phyloP scores from a whole-genome alignment of 1,140 invertebrate species.

The Copidosoma floridanum region DNA sequence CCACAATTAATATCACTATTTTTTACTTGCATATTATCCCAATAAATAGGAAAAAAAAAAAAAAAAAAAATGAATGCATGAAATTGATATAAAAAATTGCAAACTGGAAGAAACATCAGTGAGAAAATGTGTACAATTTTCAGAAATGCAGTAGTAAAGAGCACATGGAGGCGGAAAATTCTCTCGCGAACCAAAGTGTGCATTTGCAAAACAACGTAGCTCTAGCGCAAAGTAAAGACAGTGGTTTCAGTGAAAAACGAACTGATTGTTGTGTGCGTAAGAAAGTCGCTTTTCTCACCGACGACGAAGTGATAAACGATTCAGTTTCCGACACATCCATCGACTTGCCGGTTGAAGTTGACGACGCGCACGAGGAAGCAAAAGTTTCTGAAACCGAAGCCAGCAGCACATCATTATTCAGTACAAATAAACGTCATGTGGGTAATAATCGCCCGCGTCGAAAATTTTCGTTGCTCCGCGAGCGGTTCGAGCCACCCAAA shows the following conservation, averaged over 20 bases:
- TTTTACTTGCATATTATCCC: no score
- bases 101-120: no score
- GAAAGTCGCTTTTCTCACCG: conserved; percentile 11
- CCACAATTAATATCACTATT: no score
- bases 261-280: not conserved
- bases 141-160: conserved; percentile 13
- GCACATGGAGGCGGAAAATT: not conserved
- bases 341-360: no score
- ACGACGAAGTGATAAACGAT: conserved; percentile 4
- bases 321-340: not conserved
- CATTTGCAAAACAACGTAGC: not conserved
- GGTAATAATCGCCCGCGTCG: conserved; percentile 55
- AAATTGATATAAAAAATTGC: no score
- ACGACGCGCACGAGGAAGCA: no score
- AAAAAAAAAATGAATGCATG: no score
- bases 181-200: not conserved
- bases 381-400: not conserved
- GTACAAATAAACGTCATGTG: conserved; percentile 49
- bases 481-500: conserved; percentile 61
- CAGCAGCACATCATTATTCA: not conserved
- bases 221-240: not conserved
- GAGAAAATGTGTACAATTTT: no score
- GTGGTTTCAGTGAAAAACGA: not conserved
- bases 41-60: no score
- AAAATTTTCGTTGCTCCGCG: conserved; percentile 63